These are phyloP conservation scores for Lophotis ruficrista DNA, from an alignment of 2,113 vertebrate genomes.

Conservation along the genomic window DNA sequence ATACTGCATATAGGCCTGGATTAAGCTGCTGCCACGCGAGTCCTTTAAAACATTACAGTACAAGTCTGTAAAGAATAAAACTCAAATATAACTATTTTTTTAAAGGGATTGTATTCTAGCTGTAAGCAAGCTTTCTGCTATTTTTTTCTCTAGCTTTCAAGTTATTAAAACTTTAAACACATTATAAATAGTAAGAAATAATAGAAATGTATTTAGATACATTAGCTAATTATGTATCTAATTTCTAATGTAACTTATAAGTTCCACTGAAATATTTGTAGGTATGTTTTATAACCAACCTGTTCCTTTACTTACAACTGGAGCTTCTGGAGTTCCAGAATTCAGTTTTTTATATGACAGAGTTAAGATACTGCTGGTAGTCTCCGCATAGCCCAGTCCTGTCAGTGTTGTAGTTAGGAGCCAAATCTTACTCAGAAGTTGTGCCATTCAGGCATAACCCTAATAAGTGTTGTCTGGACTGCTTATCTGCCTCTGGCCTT, in stretches of 20 bases:
- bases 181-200: background rate
- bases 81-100: background rate
- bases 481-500: background rate
- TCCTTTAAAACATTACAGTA: background rate
- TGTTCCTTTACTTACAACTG: background rate
- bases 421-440: background rate
- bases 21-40: background rate
- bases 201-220: no score
- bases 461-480: background rate
- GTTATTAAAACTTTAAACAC: background rate
- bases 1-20: background rate
- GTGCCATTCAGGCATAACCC: background rate
- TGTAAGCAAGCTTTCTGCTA: background rate
- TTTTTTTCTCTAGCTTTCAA: background rate
- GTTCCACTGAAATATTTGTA: background rate
- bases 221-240: no score
- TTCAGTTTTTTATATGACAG: background rate
- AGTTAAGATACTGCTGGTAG: background rate
- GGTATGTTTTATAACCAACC: background rate
- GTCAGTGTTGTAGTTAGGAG: background rate
- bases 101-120: background rate
- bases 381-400: background rate
- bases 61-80: background rate
- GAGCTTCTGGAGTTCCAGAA: background rate
- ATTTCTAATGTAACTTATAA: rapidly evolving